Evolutionary conservation across 2,113 vertebrate genomes (phyloP), one percentile per base, ranked within the genome.

Genomic region (Corynorhinus townsendii): DNA sequence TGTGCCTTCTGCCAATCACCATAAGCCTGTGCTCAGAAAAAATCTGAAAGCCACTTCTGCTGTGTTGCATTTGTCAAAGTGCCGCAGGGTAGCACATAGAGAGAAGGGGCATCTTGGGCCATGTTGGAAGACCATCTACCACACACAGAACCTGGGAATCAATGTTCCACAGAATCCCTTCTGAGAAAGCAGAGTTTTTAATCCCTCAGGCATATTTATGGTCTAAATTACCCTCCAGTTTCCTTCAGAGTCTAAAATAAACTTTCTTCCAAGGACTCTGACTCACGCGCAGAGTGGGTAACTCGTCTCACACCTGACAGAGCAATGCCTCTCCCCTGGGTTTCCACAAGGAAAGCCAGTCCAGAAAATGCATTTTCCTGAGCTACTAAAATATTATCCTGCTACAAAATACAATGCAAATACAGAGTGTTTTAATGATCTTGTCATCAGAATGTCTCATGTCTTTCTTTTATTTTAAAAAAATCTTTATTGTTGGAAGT

Each of bases 221-320:
- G 7, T 40, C 22, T 68, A 68, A 64, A 66, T 73, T 17, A 79
- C 54, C 24, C 22, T n/a, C 43, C 30, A 3, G n/a, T 49, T 96
- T 88, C n/a, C 68, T 88, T 45, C 73, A 66, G 4, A 79, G 10
- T 45, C 73, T 93, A 89, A 93, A 86, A 52, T 89, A 38, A 89
- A 86, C 49, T 45, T 95, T 71, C 89, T 76, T 86, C 45, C 14
- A 54, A 90, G 40, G 7, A 35, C 43, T 90, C 40, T 92, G 82
- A 95, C 20, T 93, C 91, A 75, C 11, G 8, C 11, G 8, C 12
- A 49, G 19, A 0, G 4, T 2, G 3, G 54, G 30, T 79, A 56
- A 76, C 40, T 62, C 35, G 45, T 81, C n/a, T 52, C 76, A 26
- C 59, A 72, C 52, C 56, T 85, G 49, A 22, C 75, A 86, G 17